Percentiles rank a stretch among this genome's conserved stretches.
Conservation (phyloP, 1,140 invertebrate species). For the Lepidurus apus region DNA sequence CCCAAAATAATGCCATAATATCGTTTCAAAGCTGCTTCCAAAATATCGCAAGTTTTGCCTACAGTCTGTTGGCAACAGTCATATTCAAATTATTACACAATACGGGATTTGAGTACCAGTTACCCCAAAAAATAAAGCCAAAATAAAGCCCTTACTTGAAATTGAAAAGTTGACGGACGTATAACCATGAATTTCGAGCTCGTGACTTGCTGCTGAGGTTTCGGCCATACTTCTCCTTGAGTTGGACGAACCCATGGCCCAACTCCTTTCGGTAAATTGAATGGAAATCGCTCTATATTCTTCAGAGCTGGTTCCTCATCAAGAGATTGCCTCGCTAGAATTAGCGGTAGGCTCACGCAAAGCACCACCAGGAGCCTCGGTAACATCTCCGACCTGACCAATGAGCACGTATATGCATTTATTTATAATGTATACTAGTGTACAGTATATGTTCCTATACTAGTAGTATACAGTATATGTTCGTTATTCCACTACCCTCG, state of each 20-base stretch:
- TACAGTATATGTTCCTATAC: neutral
- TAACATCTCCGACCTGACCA: neutral
- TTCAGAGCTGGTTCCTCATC: neutral
- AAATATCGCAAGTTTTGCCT: conserved; percentile 50
- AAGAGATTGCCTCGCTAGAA: neutral
- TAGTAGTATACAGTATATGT: neutral
- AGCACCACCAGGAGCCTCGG: neutral
- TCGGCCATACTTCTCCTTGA: conserved; percentile 48
- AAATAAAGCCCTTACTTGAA: conserved; percentile 36
- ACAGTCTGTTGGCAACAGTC: conserved; percentile 40
- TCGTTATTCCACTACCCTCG: neutral
- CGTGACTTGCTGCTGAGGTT: conserved; percentile 37
- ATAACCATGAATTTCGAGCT: conserved; percentile 39
- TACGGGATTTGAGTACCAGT: neutral
- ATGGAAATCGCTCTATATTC: conserved; percentile 23
- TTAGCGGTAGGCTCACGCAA: neutral
- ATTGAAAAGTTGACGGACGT: conserved; percentile 39
- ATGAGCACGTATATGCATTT: neutral
- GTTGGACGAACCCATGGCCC: conserved; percentile 45
- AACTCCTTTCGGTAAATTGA: conserved; percentile 31
- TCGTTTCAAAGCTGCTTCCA: conserved; percentile 52
- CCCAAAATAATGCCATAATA: conserved; percentile 49
- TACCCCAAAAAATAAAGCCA: conserved; percentile 6
- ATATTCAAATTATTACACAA: conserved; percentile 22
- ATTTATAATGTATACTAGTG: too few species aligned